Evolutionary conservation across 37 sponge, comb jelly and placozoan genomes (phyloP).

Genomic region (Aplysina aerophoba): DNA sequence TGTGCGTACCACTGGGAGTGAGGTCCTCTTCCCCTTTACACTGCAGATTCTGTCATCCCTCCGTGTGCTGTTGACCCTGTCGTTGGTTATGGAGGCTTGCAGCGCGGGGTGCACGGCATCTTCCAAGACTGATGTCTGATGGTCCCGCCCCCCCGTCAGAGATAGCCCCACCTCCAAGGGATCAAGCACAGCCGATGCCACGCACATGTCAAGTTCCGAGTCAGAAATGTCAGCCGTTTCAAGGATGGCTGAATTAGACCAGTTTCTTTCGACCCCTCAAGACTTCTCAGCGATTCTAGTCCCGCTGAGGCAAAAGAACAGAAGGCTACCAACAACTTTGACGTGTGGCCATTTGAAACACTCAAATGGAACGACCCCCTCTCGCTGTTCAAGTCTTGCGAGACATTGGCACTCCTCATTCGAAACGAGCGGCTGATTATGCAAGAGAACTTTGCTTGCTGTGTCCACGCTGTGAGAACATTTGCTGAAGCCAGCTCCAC

Average conservation of each 20-base stretch:
- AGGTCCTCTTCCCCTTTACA: no score
- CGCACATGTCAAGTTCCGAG: no score
- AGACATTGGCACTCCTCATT: conserved; percentile 39
- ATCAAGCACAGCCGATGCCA: neutral
- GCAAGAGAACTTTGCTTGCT: conserved; percentile 56
- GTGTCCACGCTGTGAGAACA: conserved; percentile 62
- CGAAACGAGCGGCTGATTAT: conserved; percentile 38
- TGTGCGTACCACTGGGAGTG: neutral
- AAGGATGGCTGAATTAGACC: no score
- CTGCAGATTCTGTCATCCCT: conserved; percentile 46
- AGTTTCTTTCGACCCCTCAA: no score
- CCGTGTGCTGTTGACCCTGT: conserved; percentile 55
- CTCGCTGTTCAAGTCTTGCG: conserved; percentile 60
- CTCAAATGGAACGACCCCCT: neutral
- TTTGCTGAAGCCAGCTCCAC: conserved; percentile 55
- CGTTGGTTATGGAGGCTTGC: conserved; percentile 66
- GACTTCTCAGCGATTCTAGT: neutral
- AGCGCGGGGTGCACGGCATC: conserved; percentile 41
- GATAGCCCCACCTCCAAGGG: neutral
- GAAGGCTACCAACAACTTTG: neutral
- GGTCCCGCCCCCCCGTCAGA: neutral
- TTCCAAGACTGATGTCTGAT: neutral
- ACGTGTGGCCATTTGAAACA: conserved; percentile 24
- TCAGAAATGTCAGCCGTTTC: no score
- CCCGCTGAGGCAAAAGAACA: neutral